phyloP scores from a whole-genome alignment of 2,797 vertebrate species.

The Pelobates cultripes region DNA sequence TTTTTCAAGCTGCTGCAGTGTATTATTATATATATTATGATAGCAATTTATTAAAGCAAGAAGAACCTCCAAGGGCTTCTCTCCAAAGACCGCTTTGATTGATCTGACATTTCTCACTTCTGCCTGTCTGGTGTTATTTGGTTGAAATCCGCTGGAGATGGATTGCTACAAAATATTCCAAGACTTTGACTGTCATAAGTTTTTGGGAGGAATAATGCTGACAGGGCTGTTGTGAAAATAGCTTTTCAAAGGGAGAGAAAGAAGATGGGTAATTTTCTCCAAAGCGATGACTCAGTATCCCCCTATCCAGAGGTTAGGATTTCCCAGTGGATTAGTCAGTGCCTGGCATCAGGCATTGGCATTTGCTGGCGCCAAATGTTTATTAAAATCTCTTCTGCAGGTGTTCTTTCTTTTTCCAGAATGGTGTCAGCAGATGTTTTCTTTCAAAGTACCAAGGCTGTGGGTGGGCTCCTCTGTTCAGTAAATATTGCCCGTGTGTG shows the following conservation, averaged over 20 bases:
- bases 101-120: neutral
- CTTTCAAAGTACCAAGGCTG: neutral
- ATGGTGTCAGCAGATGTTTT: conserved; percentile 7
- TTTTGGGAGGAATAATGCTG: conserved; percentile 1
- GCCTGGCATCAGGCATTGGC: conserved; percentile 24
- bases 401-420: neutral
- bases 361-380: neutral
- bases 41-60: neutral
- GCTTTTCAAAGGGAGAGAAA: neutral
- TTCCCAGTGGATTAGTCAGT: conserved; percentile 5
- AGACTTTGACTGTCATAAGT: neutral
- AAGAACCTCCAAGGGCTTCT: neutral
- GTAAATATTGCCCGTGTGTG: neutral
- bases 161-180: neutral
- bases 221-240: neutral
- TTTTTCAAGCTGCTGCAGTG: too few relatives aligned
- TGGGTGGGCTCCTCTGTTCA: neutral
- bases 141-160: neutral
- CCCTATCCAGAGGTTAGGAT: conserved; percentile 24
- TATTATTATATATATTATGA: too few relatives aligned
- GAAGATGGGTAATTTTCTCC: conserved; percentile 8
- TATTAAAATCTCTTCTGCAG: conserved; percentile 19
- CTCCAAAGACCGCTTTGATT: neutral
- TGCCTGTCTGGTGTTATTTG: neutral
- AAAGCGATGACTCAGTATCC: conserved; percentile 20